A percentile compares a stretch with the other conserved stretches of the same genome.
Evolutionary conservation across 2,113 vertebrate genomes (phyloP).

Genomic region (Aviceda subcristata): DNA sequence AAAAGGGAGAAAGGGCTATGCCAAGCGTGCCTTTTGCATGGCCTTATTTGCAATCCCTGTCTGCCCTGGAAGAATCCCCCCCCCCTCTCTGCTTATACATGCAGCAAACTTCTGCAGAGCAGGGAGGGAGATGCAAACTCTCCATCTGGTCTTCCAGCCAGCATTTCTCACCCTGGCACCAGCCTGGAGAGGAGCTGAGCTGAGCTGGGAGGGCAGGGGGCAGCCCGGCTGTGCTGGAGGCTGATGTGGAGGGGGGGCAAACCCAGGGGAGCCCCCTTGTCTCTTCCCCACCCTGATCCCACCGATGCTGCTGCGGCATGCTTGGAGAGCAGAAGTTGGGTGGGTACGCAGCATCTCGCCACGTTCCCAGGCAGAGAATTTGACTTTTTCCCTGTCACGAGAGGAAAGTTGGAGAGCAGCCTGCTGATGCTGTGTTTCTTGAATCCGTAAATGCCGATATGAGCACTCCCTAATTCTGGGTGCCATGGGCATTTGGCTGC

Average conservation of each 20-base stretch:
- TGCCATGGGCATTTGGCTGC: not conserved
- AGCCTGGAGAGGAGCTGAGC: not conserved
- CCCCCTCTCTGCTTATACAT: not conserved
- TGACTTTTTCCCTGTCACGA: not conserved
- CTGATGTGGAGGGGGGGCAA: not conserved
- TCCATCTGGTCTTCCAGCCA: not conserved
- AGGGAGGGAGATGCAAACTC: not conserved
- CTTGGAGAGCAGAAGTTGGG: not conserved
- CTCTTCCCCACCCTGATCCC: not conserved
- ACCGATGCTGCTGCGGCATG: not conserved
- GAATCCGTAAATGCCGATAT: not conserved
- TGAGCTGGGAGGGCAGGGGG: not conserved
- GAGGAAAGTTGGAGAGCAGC: not conserved
- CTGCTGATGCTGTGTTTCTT: not conserved
- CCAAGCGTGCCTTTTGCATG: not conserved
- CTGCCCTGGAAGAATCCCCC: not conserved
- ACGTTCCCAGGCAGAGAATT: not conserved
- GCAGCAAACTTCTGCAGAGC: not conserved
- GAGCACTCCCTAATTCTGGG: not conserved
- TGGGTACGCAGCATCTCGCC: not conserved
- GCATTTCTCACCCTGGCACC: not conserved
- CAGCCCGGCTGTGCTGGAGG: not conserved
- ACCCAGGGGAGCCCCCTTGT: not conserved
- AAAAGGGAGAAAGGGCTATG: not conserved
- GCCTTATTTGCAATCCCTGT: not conserved